A percentile compares a stretch with the other conserved stretches of the same genome.
Evolutionary conservation across 2,888 invertebrate species (phyloP).

Genomic region (Plebejus anna): DNA sequence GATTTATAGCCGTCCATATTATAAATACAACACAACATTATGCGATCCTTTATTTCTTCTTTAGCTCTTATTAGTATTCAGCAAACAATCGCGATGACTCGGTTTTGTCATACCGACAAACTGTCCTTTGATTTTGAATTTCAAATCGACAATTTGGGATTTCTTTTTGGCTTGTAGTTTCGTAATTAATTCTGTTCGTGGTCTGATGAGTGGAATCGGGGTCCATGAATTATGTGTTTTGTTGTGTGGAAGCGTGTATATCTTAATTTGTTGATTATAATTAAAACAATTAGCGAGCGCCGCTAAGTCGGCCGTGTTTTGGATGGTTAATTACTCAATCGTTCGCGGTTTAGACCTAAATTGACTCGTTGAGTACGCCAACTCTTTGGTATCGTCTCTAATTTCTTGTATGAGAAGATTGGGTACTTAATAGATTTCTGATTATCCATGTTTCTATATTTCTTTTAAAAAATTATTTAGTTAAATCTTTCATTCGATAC

Average conservation of each 20-base stretch:
- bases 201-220: conserved; percentile 56
- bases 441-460: too few species aligned
- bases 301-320: conserved; percentile 40
- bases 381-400: not conserved
- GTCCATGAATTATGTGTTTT: conserved; percentile 73
- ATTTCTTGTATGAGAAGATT: too few species aligned
- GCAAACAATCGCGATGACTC: conserved; percentile 71
- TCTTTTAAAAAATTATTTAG: too few species aligned
- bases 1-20: conserved; percentile 79
- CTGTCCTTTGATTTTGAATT: conserved; percentile 78
- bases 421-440: too few species aligned
- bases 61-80: conserved; percentile 78
- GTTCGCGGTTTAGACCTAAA: not conserved
- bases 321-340: conserved; percentile 36
- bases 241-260: conserved; percentile 50
- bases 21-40: conserved; percentile 79
- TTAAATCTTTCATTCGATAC: too few species aligned
- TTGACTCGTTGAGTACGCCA: not conserved
- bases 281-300: conserved; percentile 57
- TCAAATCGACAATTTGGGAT: conserved; percentile 71
- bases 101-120: conserved; percentile 79
- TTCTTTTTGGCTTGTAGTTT: conserved; percentile 58
- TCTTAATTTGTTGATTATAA: conserved; percentile 71
- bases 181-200: conserved; percentile 67
- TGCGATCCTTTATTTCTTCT: conserved; percentile 78